Percentiles rank a stretch among this genome's conserved stretches.
Conservation (phyloP, 2,797 vertebrate species). For the Psittacula echo region DNA sequence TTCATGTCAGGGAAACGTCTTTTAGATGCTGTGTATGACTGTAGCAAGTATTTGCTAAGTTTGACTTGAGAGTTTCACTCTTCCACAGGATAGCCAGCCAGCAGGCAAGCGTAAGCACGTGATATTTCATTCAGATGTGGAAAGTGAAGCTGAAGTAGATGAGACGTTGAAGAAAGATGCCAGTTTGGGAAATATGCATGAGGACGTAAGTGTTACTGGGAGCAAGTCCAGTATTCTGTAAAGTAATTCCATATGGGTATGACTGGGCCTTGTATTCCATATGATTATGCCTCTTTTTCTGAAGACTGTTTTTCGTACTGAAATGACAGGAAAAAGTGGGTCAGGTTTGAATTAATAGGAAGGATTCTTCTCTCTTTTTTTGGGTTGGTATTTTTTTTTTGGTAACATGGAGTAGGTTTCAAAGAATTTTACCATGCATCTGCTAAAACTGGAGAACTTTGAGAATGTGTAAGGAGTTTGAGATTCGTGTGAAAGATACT, state of each 20-base stretch:
- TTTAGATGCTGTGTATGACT: not conserved
- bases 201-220: slow-evolving; percentile 60
- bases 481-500: not conserved
- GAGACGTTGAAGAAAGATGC: slow-evolving; percentile 31
- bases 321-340: not conserved
- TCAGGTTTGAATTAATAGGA: not conserved
- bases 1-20: not conserved
- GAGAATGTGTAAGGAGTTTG: not conserved
- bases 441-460: not conserved
- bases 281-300: not conserved
- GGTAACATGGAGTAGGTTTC: not conserved
- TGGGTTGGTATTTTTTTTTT: not conserved
- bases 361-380: not conserved
- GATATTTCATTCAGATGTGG: slow-evolving; percentile 86
- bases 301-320: not conserved
- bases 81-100: slow-evolving; percentile 78
- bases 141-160: slow-evolving; percentile 69
- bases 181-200: not conserved
- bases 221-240: not conserved
- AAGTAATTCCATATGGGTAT: not conserved
- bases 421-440: not conserved
- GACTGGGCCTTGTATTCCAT: not conserved
- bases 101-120: slow-evolving; percentile 83
- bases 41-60: not conserved
- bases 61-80: not conserved